A percentile compares a stretch with the other conserved stretches of the same genome.
Conservation (phyloP, 1,140 invertebrate species). For the Paraescarpia echinospica region DNA sequence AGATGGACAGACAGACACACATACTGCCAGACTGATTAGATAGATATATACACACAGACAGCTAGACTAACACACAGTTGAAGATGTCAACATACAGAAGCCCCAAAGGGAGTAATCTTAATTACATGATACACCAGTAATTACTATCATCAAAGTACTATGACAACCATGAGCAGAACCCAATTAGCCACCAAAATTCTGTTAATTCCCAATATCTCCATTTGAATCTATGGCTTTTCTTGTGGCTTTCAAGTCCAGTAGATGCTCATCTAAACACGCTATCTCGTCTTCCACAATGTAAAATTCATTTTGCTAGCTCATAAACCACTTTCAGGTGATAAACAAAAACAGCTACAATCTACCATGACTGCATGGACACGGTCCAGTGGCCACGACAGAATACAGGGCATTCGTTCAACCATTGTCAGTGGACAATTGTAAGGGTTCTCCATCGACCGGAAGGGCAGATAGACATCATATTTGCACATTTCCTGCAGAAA, state of each 20-base stretch:
- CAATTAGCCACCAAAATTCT: neutral
- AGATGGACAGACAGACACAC: no score
- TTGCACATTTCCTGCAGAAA: neutral
- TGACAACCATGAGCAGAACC: neutral
- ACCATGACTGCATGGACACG: neutral
- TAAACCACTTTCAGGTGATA: neutral
- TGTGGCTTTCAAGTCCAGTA: neutral
- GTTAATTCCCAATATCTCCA: neutral
- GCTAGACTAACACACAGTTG: no score
- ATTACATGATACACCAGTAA: neutral
- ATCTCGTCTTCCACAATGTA: neutral
- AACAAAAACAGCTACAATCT: neutral
- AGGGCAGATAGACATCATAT: neutral
- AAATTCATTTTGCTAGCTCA: neutral
- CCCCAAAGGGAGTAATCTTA: neutral
- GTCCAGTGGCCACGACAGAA: neutral
- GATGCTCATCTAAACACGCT: neutral
- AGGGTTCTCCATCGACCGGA: neutral
- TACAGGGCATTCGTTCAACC: neutral
- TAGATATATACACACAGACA: no score
- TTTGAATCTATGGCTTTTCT: neutral
- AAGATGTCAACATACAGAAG: no score
- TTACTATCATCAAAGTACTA: neutral
- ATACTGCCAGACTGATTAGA: no score
- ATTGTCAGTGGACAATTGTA: neutral